Conservation (phyloP, 2,888 invertebrate genomes). For the Dyspetes luteomarginatus region DNA sequence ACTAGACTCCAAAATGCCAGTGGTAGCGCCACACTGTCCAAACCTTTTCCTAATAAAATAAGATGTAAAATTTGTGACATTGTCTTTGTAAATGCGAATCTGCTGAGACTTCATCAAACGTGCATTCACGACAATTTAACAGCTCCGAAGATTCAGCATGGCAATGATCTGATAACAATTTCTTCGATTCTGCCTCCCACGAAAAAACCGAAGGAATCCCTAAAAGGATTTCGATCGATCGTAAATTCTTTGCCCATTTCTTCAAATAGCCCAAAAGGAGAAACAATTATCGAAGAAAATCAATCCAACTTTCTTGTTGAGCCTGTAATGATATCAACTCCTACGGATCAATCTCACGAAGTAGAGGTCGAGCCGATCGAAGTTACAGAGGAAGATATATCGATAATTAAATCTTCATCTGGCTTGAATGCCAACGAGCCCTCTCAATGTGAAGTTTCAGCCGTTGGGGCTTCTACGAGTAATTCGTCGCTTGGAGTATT, state of each 20-base stretch:
- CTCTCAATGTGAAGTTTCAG: too few relatives aligned
- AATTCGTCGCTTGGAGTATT: too few relatives aligned
- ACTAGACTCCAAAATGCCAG: neutral
- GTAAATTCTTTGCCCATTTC: neutral
- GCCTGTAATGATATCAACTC: constrained; percentile 3
- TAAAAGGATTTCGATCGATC: neutral
- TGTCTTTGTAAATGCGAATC: neutral
- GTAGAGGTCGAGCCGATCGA: too few relatives aligned
- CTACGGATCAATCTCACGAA: too few relatives aligned
- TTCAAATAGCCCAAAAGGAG: neutral
- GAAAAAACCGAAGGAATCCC: neutral
- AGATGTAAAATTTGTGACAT: constrained; percentile 2
- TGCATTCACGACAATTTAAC: neutral
- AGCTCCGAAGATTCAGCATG: neutral
- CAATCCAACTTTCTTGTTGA: neutral
- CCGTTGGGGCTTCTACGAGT: too few relatives aligned
- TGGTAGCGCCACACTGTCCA: neutral
- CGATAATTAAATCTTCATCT: too few relatives aligned
- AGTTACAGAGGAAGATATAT: too few relatives aligned
- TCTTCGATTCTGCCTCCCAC: too few relatives aligned
- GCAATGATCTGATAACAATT: neutral
- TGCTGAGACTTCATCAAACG: neutral
- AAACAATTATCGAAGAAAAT: neutral
- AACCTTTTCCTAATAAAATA: neutral
- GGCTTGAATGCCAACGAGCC: too few relatives aligned